Base-by-base conservation (phyloP, 2,888 invertebrate genomes). In the Formica aserva region DNA sequence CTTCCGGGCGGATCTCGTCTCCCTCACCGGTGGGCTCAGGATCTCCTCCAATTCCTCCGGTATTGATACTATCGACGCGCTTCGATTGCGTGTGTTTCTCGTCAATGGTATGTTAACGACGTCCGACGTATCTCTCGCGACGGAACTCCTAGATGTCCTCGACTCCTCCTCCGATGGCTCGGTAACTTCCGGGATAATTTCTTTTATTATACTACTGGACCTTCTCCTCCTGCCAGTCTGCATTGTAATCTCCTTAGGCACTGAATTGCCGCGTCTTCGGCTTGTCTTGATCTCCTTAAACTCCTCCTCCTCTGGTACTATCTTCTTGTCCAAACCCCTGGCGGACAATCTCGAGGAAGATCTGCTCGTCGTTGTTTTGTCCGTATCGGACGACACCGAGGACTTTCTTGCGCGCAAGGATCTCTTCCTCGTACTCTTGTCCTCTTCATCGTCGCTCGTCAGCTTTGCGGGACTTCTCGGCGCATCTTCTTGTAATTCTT, bases 21-120 rank as follows among this genome's bases (percentile, higher is more conserved):
- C 83, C 45, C 87, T 85, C 6, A 72, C 41, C 0, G 84, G 60
- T 74, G 83, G 29, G 9, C 69, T 90, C 1, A 91, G 18, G 45
- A 89, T 84, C 3, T 89, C 92, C 29, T 93, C 93, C 3, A 91
- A 66, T 62, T 94, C 94, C 52, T 93, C 94, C 0, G 94, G 93
- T 48, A 93, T 90, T 0, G 93, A 92, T 1, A 91, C 91, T 52
- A 93, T 90, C 18, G 93, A 93, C 0, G 88, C 85, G 18, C 91
- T 89, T 60, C 93, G 91, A 78, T 84, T 89, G 0, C 94, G 91
- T 4, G 82, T 91, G 8, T 89, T 92, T 0, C 84, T 77, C 5
- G 90, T 83, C 11, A 91, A 90, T 86, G 35, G 35, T 6, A 85
- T 92, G 11, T 67, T 41, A 3, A 80, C 60, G n/a, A 55, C 15